Evolutionary conservation across 2,888 invertebrate species (phyloP), one percentile per base, ranked within the genome.

Genomic region (Spatulosminthurus flaviceps): DNA sequence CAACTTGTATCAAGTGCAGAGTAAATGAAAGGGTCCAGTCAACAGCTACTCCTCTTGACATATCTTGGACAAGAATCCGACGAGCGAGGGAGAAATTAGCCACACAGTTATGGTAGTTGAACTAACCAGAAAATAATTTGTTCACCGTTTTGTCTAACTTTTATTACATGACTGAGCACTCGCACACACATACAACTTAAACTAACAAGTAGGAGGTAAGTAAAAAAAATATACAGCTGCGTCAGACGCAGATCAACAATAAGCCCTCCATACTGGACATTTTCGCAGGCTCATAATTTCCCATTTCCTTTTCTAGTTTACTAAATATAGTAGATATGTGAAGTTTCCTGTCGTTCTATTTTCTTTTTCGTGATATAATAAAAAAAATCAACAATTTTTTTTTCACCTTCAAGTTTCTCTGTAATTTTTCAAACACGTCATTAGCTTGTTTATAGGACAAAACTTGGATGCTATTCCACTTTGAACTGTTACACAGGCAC

Each of bases 201-300:
- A 2, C 51, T 51, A 51, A 51, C 51, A 51, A 51, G 51, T 51
- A 51, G 7, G 7, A 41, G 51, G 51, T 51, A n/a, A 51, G 51
- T 51, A 19, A 41, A 41, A 7, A 41, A 41, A 41, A n/a, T 34
- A 34, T 34, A 34, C 34, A 34, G 34, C 51, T 51, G 19, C 51
- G 5, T 51, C 51, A n/a, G 9, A 51, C 51, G n/a, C 5, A 51
- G 51, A 51, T 51, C 51, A 51, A 51, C 34, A 51, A 51, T 19
- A 51, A 51, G 51, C 51, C 51, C 2, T 51, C 19, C 51, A 51
- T 19, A 81, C 79, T 82, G 79, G 74, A 82, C 51, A 80, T 84
- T 84, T 84, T 84, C 83, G 84, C 84, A 84, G 83, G 81, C 79
- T 79, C 82, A 82, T 85, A 85, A 85, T 85, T 85, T 85, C 82